Evolutionary conservation across 1,140 invertebrate species (phyloP), one percentile per base, ranked within the genome.

Genomic region (Vollenhovia emeryi): DNA sequence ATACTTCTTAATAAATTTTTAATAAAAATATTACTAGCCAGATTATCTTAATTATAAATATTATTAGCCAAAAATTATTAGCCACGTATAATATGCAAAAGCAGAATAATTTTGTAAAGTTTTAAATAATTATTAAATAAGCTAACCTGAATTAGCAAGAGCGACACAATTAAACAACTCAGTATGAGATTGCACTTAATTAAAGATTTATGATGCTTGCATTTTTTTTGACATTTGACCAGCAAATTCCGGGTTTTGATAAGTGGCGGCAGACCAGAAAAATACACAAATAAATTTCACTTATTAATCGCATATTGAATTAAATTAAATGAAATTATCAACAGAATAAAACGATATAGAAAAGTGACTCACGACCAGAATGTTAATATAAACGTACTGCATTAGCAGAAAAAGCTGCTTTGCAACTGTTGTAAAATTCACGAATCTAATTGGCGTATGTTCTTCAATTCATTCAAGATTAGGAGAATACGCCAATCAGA

Each of bases 131-230:
- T 50, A 50, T 50, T 50, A 36, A n/a, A 7, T 4, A 11, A 73
- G 3, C 18, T 13, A 64, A 36, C 55, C 36, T 27, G 0, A 24
- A 24, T 3, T 15, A 21, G 74, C 24, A 3, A 24, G n/a, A n/a
- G 2, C 40, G 36, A 85, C 45, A 79, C n/a, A n/a, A n/a, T n/a
- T 85, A 68, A 21, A 15, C 15, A 21, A 27, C 21, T n/a, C n/a
- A n/a, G 13, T 3, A 45, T 5, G 2, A 52, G n/a, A 18, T 13
- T 73, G 1, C 11, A 0, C 55, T 36, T 57, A 69, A 66, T 30
- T 0, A 40, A 30, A 1, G 21, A 0, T 0, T 82, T 43, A 55
- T 69, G 6, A 8, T 45, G 18, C 57, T 55, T 71, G 21, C 18
- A 27, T 68, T 45, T 57, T 15, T 21, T 24, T 45, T n/a, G n/a